Percentiles rank a stretch among this genome's conserved stretches.
Evolutionary conservation across 2,888 invertebrate genomes (phyloP).

Genomic region (Pyrochroa serraticornis): DNA sequence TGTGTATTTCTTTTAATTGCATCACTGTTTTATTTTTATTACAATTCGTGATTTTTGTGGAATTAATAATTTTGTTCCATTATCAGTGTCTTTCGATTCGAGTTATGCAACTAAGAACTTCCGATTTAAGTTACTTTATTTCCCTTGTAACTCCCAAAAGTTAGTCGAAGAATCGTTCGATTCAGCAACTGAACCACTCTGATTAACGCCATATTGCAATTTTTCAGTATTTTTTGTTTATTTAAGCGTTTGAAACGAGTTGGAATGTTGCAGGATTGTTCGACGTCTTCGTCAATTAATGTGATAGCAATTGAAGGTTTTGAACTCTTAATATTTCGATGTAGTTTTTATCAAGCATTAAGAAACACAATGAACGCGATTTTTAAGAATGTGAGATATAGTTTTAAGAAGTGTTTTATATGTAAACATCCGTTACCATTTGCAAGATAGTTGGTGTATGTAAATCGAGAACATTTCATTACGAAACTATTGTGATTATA

Average conservation of each 20-base stretch:
- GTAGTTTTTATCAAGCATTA: conserved; percentile 14
- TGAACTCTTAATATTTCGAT: conserved; percentile 2
- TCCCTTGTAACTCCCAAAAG: conserved; percentile 2
- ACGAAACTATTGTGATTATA: conserved; percentile 24
- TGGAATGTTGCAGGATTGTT: background rate
- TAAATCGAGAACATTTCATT: conserved; percentile 17
- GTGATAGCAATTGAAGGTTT: conserved; percentile 11
- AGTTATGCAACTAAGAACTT: conserved; percentile 10
- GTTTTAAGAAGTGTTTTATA: conserved; percentile 29
- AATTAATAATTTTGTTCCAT: too few species aligned
- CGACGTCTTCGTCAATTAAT: conserved; percentile 13
- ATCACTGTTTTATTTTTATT: too few species aligned
- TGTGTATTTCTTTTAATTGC: too few species aligned
- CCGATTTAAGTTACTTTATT: conserved; percentile 12
- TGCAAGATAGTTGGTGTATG: conserved; percentile 27
- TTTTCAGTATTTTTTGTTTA: too few species aligned
- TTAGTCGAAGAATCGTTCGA: background rate
- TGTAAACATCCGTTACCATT: conserved; percentile 31
- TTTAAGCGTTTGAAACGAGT: too few species aligned
- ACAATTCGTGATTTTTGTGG: too few species aligned
- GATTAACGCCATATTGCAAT: conserved; percentile 3
- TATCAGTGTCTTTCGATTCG: background rate
- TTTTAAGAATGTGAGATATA: conserved; percentile 21
- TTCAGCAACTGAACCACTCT: conserved; percentile 9
- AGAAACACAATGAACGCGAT: conserved; percentile 7